Conservation (phyloP, 2,113 vertebrate species). For the Nanorana parkeri region DNA sequence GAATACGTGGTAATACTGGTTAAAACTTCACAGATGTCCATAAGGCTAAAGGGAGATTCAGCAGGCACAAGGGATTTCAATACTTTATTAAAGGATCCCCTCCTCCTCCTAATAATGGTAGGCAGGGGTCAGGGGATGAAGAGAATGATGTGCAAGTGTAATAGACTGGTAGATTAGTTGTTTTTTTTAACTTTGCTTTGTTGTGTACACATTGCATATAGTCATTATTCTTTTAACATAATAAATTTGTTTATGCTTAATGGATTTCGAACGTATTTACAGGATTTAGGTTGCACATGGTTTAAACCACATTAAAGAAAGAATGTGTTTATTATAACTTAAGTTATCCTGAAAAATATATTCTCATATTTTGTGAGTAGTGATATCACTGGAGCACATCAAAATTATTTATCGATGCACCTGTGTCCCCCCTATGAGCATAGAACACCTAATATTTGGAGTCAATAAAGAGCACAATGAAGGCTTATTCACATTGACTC, state of each 20-base stretch:
- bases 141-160: not conserved
- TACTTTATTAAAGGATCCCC: slow-evolving; percentile 50
- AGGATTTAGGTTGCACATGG: not conserved
- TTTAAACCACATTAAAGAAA: not conserved
- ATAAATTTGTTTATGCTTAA: not conserved
- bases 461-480: too few relatives aligned
- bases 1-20: not conserved
- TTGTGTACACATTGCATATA: not conserved
- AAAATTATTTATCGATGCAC: too few relatives aligned
- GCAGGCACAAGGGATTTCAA: slow-evolving; percentile 34
- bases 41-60: slow-evolving; percentile 22
- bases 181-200: not conserved
- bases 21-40: slow-evolving; percentile 22
- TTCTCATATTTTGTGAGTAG: too few relatives aligned
- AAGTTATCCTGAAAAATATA: too few relatives aligned
- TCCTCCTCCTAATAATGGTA: slow-evolving; percentile 50
- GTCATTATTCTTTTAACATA: not conserved
- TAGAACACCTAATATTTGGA: too few relatives aligned
- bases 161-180: not conserved
- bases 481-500: too few relatives aligned
- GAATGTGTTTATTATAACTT: too few relatives aligned
- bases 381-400: too few relatives aligned
- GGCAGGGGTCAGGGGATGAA: slow-evolving; percentile 13
- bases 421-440: too few relatives aligned
- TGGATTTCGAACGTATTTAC: not conserved